phyloP scores from a whole-genome alignment of 2,888 invertebrate genomes.

The Macrophya annulata region DNA sequence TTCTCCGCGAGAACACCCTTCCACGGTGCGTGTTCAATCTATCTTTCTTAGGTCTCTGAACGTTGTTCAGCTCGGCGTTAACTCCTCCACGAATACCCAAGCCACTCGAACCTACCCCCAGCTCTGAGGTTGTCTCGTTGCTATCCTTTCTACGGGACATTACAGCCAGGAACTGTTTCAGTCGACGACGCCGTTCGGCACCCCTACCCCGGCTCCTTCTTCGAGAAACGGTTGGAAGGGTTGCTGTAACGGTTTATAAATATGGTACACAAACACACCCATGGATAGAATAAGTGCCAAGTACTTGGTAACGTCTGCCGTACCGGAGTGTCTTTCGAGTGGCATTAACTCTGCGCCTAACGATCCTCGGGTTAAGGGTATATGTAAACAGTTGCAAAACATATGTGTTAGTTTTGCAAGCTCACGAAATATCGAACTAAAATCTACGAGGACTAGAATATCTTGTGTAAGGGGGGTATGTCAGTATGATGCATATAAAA shows the following conservation, averaged over 20 bases:
- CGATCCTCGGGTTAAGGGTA: slow-evolving; percentile 17
- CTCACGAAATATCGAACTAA: neutral
- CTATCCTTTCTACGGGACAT: slow-evolving; percentile 38
- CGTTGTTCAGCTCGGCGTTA: slow-evolving; percentile 40
- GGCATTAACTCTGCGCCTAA: slow-evolving; percentile 29
- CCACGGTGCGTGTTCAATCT: slow-evolving; percentile 39
- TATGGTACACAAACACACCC: slow-evolving; percentile 8
- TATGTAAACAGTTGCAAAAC: neutral
- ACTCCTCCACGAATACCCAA: neutral
- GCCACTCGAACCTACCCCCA: neutral
- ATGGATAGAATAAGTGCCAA: neutral
- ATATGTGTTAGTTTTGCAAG: neutral
- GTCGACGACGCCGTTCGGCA: slow-evolving; percentile 37
- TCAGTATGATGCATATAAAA: no score
- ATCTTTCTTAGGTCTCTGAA: slow-evolving; percentile 39
- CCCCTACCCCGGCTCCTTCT: slow-evolving; percentile 24
- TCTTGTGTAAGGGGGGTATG: no score
- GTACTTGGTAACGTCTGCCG: neutral
- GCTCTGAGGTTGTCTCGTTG: slow-evolving; percentile 24
- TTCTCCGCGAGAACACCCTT: slow-evolving; percentile 29
- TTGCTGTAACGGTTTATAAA: slow-evolving; percentile 53
- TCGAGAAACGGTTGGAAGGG: slow-evolving; percentile 14
- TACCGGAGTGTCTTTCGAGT: slow-evolving; percentile 7
- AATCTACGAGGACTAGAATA: neutral
- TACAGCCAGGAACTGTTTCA: slow-evolving; percentile 23